phyloP scores from a whole-genome alignment of 2,113 vertebrate species.

The Scalopus aquaticus region DNA sequence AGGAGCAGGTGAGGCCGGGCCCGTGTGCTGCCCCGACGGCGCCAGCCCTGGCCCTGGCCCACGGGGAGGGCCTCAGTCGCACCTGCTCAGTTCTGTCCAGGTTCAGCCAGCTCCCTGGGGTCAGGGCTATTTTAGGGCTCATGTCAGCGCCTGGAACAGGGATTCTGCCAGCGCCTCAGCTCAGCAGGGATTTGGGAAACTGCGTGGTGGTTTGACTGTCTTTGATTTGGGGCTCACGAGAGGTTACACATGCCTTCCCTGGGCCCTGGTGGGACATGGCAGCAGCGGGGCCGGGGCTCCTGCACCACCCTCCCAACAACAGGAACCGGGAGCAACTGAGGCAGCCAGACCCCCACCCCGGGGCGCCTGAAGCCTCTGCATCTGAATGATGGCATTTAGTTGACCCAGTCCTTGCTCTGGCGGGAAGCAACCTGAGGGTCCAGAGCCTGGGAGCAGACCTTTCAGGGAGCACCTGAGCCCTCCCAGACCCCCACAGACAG shows the following conservation, averaged over 20 bases:
- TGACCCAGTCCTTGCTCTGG: not conserved
- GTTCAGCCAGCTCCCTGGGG: not conserved
- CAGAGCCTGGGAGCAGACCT: too few relatives aligned
- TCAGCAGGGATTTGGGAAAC: not conserved
- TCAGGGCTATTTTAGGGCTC: not conserved
- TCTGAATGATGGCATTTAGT: not conserved
- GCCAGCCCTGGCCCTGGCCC: too few relatives aligned
- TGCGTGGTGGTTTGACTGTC: fast-evolving
- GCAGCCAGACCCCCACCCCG: too few relatives aligned
- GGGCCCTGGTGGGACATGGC: fast-evolving
- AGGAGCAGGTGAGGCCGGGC: not conserved
- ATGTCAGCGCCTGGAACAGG: not conserved
- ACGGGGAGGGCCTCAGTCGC: not conserved
- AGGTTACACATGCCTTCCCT: fast-evolving
- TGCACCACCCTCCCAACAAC: not conserved
- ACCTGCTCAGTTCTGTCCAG: not conserved
- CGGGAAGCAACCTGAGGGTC: not conserved
- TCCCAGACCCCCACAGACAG: not conserved
- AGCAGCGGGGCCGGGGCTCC: not conserved
- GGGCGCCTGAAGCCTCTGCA: not conserved
- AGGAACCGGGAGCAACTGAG: too few relatives aligned
- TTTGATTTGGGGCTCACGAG: not conserved
- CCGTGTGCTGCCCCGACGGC: not conserved
- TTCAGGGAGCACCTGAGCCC: not conserved
- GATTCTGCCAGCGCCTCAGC: not conserved